These are phyloP conservation scores for Drosophila parvula DNA, from an alignment of 1,140 invertebrate genomes.

Conservation along the genomic window DNA sequence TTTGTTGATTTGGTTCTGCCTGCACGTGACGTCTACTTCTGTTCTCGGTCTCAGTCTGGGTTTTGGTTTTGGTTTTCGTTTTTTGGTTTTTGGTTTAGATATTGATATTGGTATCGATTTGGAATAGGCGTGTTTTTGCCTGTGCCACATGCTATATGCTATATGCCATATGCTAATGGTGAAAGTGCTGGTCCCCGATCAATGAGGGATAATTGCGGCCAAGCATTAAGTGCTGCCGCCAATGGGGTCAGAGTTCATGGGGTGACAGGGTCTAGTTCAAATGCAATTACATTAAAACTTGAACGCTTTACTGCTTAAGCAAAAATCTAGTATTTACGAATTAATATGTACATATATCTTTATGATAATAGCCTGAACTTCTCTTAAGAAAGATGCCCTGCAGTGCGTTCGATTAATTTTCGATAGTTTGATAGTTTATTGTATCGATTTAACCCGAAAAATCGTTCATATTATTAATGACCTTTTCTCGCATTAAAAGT, in stretches of 20 bases:
- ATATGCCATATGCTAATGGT: conserved; percentile 24
- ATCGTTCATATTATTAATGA: background rate
- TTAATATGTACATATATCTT: background rate
- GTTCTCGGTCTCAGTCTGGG: conserved; percentile 19
- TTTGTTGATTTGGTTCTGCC: conserved; percentile 70
- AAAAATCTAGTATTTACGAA: background rate
- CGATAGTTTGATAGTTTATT: background rate
- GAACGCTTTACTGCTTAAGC: background rate
- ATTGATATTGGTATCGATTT: conserved; percentile 46
- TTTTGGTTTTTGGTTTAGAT: conserved; percentile 33
- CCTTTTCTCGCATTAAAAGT: background rate
- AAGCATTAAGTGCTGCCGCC: background rate
- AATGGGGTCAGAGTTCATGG: conserved; percentile 12
- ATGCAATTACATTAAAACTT: background rate
- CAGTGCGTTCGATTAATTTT: too few relatives aligned
- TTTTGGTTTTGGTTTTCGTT: conserved; percentile 19
- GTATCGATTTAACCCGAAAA: background rate
- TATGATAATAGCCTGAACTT: background rate
- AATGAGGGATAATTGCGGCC: conserved; percentile 22
- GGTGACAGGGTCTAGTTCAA: background rate
- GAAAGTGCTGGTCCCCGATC: conserved; percentile 14
- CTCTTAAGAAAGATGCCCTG: too few relatives aligned
- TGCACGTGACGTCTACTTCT: conserved; percentile 53
- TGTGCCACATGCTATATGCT: background rate
- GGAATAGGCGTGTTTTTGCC: background rate